Conservation (phyloP, 2,888 invertebrate species). For the Sthenelais limicola region DNA sequence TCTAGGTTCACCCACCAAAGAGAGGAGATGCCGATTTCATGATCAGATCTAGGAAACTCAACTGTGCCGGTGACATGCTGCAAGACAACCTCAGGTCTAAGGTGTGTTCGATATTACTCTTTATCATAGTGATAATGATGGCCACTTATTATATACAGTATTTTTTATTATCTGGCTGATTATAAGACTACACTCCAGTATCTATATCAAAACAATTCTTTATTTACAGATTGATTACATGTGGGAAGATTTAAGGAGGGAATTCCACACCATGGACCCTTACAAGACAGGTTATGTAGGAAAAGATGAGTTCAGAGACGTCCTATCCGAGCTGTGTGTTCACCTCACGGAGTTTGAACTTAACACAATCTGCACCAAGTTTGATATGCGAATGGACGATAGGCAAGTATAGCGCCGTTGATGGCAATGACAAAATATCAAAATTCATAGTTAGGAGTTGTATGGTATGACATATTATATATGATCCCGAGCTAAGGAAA, state of each 20-base stretch:
- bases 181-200: not conserved
- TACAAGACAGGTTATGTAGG: slow-evolving; percentile 68
- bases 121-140: not conserved
- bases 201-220: not conserved
- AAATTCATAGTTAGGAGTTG: not conserved
- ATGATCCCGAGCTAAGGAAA: not conserved
- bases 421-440: slow-evolving; percentile 41
- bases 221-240: slow-evolving; percentile 67
- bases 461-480: not conserved
- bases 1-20: slow-evolving; percentile 60
- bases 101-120: slow-evolving; percentile 53
- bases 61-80: slow-evolving; percentile 70
- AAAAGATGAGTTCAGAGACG: slow-evolving; percentile 68
- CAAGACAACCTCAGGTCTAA: slow-evolving; percentile 70
- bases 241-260: slow-evolving; percentile 70
- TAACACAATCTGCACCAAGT: slow-evolving; percentile 62
- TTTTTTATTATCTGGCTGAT: not conserved
- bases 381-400: slow-evolving; percentile 49
- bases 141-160: not conserved
- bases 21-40: slow-evolving; percentile 71
- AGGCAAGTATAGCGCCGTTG: not conserved
- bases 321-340: slow-evolving; percentile 69
- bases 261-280: slow-evolving; percentile 70
- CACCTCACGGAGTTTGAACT: slow-evolving; percentile 68
- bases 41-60: slow-evolving; percentile 69